These are phyloP conservation scores for Strigamia maritima DNA, from an alignment of 2,888 invertebrate genomes.

Conservation along the genomic window DNA sequence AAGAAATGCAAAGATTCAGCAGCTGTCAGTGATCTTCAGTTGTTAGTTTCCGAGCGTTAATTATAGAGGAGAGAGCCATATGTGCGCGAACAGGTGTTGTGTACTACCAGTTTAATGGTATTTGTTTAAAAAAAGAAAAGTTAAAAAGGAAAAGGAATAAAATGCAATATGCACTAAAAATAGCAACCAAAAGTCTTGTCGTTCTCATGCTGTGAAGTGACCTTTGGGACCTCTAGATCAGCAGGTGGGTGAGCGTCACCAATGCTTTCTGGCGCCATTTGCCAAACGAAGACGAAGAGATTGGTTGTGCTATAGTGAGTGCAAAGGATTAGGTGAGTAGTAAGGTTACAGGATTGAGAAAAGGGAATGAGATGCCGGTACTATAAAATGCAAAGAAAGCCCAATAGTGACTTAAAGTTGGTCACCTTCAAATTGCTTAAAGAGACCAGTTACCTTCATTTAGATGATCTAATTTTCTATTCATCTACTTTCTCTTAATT, in stretches of 20 bases:
- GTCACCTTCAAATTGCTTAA: slow-evolving; percentile 1
- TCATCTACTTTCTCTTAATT: background rate
- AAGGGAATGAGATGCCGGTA: background rate
- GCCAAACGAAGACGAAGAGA: slow-evolving; percentile 12
- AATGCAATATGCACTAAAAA: background rate
- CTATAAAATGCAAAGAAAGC: background rate
- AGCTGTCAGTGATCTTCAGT: slow-evolving; percentile 30
- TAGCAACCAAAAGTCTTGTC: slow-evolving; percentile 10
- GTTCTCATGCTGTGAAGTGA: slow-evolving; percentile 20
- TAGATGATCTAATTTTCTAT: background rate
- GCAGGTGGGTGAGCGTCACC: slow-evolving; percentile 32
- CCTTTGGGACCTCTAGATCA: slow-evolving; percentile 22
- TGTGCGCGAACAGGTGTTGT: slow-evolving; percentile 25
- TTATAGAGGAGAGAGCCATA: slow-evolving; percentile 14
- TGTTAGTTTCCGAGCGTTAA: background rate
- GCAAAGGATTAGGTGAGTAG: slow-evolving; percentile 26
- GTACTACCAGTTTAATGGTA: slow-evolving; percentile 20
- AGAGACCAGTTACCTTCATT: background rate
- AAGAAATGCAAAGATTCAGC: slow-evolving; percentile 18
- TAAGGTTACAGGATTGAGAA: background rate
- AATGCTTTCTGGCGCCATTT: slow-evolving; percentile 19
- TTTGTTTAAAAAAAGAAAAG: background rate
- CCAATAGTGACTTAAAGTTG: slow-evolving; percentile 9
- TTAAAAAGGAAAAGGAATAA: background rate
- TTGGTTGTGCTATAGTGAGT: slow-evolving; percentile 11